Evolutionary conservation across 1,140 invertebrate species (phyloP).

Genomic region (Tetramorium simillimum): DNA sequence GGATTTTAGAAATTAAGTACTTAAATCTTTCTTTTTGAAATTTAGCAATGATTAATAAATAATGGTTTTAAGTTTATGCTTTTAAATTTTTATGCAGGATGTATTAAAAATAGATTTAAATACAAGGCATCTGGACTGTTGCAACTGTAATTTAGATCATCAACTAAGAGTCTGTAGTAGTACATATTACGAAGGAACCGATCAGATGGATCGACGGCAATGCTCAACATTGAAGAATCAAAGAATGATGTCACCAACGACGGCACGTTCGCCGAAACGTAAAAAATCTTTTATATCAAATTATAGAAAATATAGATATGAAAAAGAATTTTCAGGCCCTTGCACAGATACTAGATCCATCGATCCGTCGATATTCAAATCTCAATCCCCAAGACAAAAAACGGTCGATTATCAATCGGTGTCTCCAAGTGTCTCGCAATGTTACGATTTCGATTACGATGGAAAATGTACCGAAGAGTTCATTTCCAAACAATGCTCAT

Average conservation of each 20-base stretch:
- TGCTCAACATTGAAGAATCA: not conserved
- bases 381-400: slow-evolving; percentile 41
- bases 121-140: slow-evolving; percentile 3
- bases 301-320: slow-evolving; percentile 5
- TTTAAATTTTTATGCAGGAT: slow-evolving; percentile 49
- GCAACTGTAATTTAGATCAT: slow-evolving; percentile 18
- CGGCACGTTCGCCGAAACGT: not conserved
- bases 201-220: not conserved
- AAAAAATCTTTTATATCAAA: slow-evolving; percentile 13
- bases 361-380: not conserved
- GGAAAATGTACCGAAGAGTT: not conserved
- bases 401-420: not conserved
- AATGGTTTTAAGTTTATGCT: not conserved
- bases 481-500: not conserved
- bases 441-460: not conserved
- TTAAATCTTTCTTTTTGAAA: not conserved
- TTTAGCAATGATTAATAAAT: not conserved
- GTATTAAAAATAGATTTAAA: slow-evolving; percentile 40
- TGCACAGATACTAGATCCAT: not conserved
- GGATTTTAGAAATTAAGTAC: not conserved
- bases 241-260: not conserved
- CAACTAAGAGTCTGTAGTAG: slow-evolving; percentile 3
- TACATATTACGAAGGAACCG: not conserved
- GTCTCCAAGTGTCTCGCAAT: not conserved
- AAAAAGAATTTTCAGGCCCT: not conserved